Evolutionary conservation across 2,888 invertebrate species (phyloP).

Genomic region (Callosobruchus maculatus): DNA sequence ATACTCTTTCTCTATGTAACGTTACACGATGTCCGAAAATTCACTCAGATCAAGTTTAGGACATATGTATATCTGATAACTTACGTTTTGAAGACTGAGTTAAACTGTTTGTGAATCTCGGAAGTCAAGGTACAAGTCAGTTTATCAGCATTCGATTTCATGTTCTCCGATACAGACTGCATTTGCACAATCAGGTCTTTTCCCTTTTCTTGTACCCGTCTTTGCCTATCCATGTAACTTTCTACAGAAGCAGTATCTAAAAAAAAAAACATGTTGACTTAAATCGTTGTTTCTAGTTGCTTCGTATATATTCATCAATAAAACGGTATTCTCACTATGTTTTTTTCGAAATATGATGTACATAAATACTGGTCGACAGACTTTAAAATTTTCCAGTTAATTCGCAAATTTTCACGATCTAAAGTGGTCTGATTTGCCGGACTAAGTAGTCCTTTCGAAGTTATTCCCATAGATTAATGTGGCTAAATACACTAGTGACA

Average conservation of each 20-base stretch:
- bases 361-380: too few relatives aligned
- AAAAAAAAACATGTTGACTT: conserved; percentile 11
- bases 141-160: conserved; percentile 44
- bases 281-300: too few relatives aligned
- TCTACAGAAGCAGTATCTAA: conserved; percentile 48
- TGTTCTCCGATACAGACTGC: conserved; percentile 44
- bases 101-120: conserved; percentile 46
- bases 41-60: neutral
- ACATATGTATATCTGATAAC: conserved; percentile 6
- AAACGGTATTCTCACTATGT: too few relatives aligned
- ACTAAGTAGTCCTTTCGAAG: too few relatives aligned
- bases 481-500: too few relatives aligned
- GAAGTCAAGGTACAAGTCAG: conserved; percentile 35
- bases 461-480: too few relatives aligned
- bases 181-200: conserved; percentile 47
- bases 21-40: neutral
- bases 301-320: too few relatives aligned
- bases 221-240: conserved; percentile 47
- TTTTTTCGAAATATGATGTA: too few relatives aligned
- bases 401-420: too few relatives aligned
- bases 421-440: too few relatives aligned
- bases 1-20: too few relatives aligned
- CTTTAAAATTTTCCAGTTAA: too few relatives aligned
- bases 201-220: conserved; percentile 46
- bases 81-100: conserved; percentile 42